Conservation (phyloP, 2,113 vertebrate species). For the Pitta sordida region DNA sequence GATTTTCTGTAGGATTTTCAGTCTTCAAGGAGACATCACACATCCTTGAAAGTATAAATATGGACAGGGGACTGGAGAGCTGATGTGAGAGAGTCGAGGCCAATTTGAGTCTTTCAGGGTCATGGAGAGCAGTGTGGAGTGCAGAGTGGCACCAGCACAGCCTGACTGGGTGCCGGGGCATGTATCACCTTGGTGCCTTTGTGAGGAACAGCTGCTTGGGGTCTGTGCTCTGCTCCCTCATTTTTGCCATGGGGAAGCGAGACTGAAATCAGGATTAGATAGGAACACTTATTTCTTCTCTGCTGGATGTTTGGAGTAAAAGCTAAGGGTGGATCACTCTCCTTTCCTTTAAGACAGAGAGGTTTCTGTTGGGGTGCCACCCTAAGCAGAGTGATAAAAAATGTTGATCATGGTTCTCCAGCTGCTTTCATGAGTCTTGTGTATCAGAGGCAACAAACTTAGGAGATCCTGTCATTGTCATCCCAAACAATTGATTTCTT, state of each 20-base stretch:
- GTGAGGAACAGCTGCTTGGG: not conserved
- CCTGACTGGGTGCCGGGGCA: rapidly evolving
- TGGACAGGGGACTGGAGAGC: not conserved
- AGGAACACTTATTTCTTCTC: not conserved
- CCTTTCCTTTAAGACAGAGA: not conserved
- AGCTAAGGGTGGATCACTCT: not conserved
- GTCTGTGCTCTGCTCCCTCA: not conserved
- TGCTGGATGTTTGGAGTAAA: not conserved
- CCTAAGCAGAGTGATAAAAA: not conserved
- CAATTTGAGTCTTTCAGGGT: not conserved
- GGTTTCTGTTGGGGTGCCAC: not conserved
- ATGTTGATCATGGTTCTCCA: not conserved
- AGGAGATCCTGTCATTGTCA: not conserved
- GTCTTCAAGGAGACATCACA: not conserved
- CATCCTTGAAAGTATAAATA: not conserved
- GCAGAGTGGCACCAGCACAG: not conserved
- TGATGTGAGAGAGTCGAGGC: not conserved
- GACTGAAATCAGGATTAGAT: not conserved
- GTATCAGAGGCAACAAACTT: not conserved
- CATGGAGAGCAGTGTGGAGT: not conserved
- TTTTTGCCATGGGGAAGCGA: not conserved
- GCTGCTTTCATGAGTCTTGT: not conserved
- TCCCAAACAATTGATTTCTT: not conserved
- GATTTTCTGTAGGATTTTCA: constrained; percentile 9
- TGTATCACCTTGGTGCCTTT: not conserved